phyloP scores from a whole-genome alignment of 2,888 invertebrate genomes.

The Temnothorax rugatulus region DNA sequence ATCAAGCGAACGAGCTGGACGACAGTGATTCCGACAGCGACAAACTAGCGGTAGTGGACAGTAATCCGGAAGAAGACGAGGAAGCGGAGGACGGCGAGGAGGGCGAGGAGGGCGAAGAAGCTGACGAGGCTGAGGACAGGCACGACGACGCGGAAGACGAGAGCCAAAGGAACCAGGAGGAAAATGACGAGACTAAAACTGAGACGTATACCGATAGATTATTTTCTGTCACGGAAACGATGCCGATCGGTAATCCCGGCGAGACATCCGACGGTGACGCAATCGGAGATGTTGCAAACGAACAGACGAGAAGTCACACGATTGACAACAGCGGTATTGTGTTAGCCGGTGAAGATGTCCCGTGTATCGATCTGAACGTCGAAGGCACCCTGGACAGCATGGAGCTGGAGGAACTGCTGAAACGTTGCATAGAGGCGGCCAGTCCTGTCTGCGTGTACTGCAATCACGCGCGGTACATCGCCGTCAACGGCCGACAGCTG shows the following conservation, averaged over 20 bases:
- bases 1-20: slow-evolving; percentile 74
- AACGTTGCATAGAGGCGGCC: slow-evolving; percentile 91
- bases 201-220: neutral
- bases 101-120: slow-evolving; percentile 46
- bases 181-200: neutral
- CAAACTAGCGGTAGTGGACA: slow-evolving; percentile 79
- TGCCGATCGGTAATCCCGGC: neutral
- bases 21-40: slow-evolving; percentile 83
- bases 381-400: slow-evolving; percentile 92
- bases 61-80: slow-evolving; percentile 73
- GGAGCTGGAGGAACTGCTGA: slow-evolving; percentile 90
- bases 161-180: slow-evolving; percentile 64
- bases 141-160: slow-evolving; percentile 32
- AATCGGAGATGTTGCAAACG: slow-evolving; percentile 43
- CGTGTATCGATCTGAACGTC: slow-evolving; percentile 90
- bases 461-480: slow-evolving; percentile 94
- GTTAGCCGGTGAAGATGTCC: slow-evolving; percentile 89
- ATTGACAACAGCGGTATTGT: slow-evolving; percentile 84
- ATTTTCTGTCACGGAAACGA: neutral
- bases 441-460: slow-evolving; percentile 93
- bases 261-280: slow-evolving; percentile 8
- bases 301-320: slow-evolving; percentile 30
- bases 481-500: slow-evolving; percentile 93
- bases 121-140: slow-evolving; percentile 33
- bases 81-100: slow-evolving; percentile 58